Base-by-base conservation (phyloP, 2,888 invertebrate species). In the Conops quadrifasciatus region DNA sequence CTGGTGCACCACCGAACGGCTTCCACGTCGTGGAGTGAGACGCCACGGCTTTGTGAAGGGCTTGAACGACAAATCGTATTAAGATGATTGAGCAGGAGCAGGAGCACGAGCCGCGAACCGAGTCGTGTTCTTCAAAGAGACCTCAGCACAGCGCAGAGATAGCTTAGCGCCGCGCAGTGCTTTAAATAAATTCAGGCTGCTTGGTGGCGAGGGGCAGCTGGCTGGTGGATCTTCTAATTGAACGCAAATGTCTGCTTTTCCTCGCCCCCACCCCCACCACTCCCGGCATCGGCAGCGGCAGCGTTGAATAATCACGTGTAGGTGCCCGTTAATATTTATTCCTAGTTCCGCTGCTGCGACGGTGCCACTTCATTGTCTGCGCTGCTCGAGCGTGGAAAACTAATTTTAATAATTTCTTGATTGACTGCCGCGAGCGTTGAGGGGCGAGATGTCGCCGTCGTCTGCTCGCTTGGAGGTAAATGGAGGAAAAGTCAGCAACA, bases 301-400 rank as follows among this genome's bases (percentile, higher is more conserved):
- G 78, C 78, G 81, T 78, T 81, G 80, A 81, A 82, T 83, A 81
- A 82, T 81, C 81, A 78, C 81, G 78, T 81, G 81, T 80, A 81
- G 81, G 81, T 82, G 81, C 78, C 75, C 43, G 70, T 58, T 59
- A 11, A 60, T 36, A 49, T 74, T 56, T 73, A 70, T 73, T 30
- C 71, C 63, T 72, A 24, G 53, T 21, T 53, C 53, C 24, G 19
- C 72, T 74, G 59, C 43, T 69, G 36, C 43, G 43, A 66, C 53
- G 66, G 75, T 74, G 76, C 76, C 80, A 83, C 83, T 81, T 82
- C 82, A 84, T 83, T 84, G 82, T 83, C 75, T 80, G 76, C 79
- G 78, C 77, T 80, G 80, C 75, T 82, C 83, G 82, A 81, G 83
- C 84, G 79, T 82, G 84, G 83, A 84, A 84, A 84, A 84, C 84